These are phyloP conservation scores for Hippocampus kuda DNA, from an alignment of 2,797 vertebrate species.

Conservation along the genomic window DNA sequence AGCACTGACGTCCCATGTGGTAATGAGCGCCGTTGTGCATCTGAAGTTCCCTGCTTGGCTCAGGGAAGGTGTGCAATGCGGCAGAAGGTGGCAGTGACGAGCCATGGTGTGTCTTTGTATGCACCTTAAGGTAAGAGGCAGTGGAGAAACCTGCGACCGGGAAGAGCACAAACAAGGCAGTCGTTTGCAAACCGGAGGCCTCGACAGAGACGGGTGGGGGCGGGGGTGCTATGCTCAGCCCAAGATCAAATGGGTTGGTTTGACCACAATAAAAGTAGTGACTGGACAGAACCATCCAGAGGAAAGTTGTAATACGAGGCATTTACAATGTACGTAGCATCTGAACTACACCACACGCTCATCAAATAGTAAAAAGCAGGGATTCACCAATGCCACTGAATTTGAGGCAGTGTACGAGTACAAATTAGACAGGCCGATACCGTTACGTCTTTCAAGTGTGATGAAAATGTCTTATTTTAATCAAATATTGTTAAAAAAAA, in stretches of 20 bases:
- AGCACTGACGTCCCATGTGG: conserved; percentile 98
- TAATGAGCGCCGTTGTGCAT: conserved; percentile 96
- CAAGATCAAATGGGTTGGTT: conserved; percentile 1
- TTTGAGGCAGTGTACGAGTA: not conserved
- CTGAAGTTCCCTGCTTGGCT: conserved; percentile 85
- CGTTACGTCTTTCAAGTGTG: not conserved
- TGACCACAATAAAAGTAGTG: not conserved
- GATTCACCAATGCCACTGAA: not conserved
- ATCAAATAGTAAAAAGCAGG: not conserved
- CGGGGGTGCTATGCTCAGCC: not conserved
- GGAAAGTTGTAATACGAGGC: not conserved
- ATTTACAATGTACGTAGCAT: not conserved
- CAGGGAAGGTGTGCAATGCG: conserved; percentile 78
- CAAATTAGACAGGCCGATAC: too few relatives aligned
- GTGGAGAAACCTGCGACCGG: conserved; percentile 97
- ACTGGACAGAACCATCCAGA: not conserved
- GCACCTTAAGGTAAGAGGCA: conserved; percentile 99
- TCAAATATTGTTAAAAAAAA: not conserved
- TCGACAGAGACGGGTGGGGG: conserved; percentile 15
- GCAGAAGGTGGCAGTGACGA: conserved; percentile 70
- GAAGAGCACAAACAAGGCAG: conserved; percentile 65
- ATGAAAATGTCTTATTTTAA: not conserved
- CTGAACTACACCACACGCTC: not conserved
- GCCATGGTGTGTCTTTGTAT: conserved; percentile 99
- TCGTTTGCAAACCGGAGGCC: conserved; percentile 49